Evolutionary conservation across 2,797 vertebrate species (phyloP).

Genomic region (Aythya fuligula): DNA sequence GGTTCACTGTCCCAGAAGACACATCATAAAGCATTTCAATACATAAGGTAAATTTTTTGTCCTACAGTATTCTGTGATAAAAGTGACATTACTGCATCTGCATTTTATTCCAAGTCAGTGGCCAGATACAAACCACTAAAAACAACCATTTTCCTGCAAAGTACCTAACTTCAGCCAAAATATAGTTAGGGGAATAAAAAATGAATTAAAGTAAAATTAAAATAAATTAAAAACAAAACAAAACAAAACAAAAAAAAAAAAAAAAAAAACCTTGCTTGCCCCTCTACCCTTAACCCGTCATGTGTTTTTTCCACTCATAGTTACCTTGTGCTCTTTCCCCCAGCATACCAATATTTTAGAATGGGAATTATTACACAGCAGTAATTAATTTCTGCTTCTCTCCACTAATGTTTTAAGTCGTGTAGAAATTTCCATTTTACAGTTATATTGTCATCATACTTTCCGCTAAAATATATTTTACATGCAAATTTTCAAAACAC

Average conservation of each 20-base stretch:
- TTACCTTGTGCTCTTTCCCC: background rate
- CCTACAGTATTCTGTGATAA: background rate
- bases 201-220: background rate
- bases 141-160: background rate
- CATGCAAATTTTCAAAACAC: conserved; percentile 31
- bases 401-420: background rate
- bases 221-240: background rate
- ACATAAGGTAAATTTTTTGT: background rate
- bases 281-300: background rate
- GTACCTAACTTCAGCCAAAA: background rate
- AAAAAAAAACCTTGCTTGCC: background rate
- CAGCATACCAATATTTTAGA: background rate
- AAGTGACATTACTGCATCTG: background rate
- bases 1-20: background rate
- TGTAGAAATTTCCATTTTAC: background rate
- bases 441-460: background rate
- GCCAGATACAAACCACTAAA: background rate
- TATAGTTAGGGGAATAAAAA: background rate
- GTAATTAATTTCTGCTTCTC: background rate
- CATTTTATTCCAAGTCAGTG: background rate
- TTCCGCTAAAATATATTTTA: background rate
- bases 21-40: background rate
- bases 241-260: background rate
- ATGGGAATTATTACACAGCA: background rate
- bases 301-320: background rate